Evolutionary conservation across 2,888 invertebrate genomes (phyloP), one percentile per base, ranked within the genome.

Genomic region (Phortica okadai): DNA sequence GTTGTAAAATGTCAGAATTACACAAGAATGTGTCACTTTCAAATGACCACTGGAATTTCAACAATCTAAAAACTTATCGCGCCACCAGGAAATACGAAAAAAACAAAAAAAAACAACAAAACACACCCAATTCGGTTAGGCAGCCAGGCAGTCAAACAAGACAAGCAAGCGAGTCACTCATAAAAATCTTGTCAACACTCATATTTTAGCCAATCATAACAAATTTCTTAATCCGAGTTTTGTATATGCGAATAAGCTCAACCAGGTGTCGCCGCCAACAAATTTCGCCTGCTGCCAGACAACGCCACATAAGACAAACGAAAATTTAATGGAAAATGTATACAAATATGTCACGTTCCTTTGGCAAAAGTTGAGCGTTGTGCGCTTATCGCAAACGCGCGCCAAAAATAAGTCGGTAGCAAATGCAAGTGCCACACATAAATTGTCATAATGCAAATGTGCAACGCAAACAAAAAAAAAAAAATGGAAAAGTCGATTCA

Each of bases 381-480:
- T 67, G 42, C 50, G 76, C 80, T 79, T 78, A 79, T 78, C 80
- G 80, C 67, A n/a, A 41, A 59, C 10, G 56, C 44, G 54, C 67
- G 42, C 59, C 21, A n/a, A 50, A 50, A 50, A 50, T 50, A 66
- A 66, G 81, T 76, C 81, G 80, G 86, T 84, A 82, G 83, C 84
- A 81, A 77, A 80, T 78, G 79, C 82, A 86, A 86, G 87, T 86
- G 84, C 78, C 81, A 79, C 59, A 78, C 76, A 84, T 80, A 84
- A 84, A 84, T 86, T 81, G 81, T 78, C 42, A 74, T 77, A 76
- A 78, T 73, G 78, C 82, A 77, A 83, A 79, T 73, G 77, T 74
- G 14, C 69, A 64, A 73, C 66, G 80, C 58, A 70, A 74, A 67
- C 58, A 70, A 74, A 67, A 11, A 74, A 64, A 70, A 73, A 21